Percentiles rank a stretch among this genome's conserved stretches.
phyloP scores from a whole-genome alignment of 1,140 invertebrate species.

The Ooceraea biroi region DNA sequence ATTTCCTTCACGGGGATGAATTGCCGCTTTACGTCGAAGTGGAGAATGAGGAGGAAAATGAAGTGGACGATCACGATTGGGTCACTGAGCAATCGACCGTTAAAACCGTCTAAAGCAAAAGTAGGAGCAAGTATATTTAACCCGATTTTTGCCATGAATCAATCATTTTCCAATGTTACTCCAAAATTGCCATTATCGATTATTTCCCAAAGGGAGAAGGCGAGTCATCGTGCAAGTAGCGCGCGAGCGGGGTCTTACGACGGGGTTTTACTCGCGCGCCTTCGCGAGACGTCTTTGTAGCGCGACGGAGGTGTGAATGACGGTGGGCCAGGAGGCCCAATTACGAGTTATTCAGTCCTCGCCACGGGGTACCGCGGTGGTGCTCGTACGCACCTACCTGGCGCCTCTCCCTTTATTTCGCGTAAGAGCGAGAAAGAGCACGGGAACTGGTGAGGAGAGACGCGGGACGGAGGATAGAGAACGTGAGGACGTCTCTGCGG shows the following conservation, averaged over 20 bases:
- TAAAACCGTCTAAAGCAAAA: constrained; percentile 17
- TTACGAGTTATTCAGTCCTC: constrained; percentile 80
- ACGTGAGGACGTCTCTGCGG: constrained; percentile 76
- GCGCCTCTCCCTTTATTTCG: constrained; percentile 75
- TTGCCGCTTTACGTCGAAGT: not conserved
- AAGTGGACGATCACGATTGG: not conserved
- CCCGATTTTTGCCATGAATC: not conserved
- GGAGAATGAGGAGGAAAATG: constrained; percentile 26
- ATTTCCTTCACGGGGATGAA: constrained; percentile 6
- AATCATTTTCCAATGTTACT: constrained; percentile 16
- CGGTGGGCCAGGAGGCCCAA: constrained; percentile 73
- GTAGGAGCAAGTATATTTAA: not conserved
- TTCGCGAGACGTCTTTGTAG: constrained; percentile 68
- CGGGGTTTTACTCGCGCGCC: not conserved
- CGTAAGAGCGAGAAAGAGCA: constrained; percentile 11
- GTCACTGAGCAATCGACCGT: not conserved
- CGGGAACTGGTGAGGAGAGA: not conserved
- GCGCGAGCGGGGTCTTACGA: not conserved
- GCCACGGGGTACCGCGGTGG: constrained; percentile 68
- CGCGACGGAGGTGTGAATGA: constrained; percentile 68
- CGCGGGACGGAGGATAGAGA: constrained; percentile 27
- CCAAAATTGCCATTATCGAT: not conserved
- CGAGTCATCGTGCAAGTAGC: constrained; percentile 3
- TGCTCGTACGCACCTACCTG: constrained; percentile 76
- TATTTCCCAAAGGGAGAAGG: constrained; percentile 4